phyloP scores from a whole-genome alignment of 1,140 invertebrate genomes.

The Drosophila sp. region DNA sequence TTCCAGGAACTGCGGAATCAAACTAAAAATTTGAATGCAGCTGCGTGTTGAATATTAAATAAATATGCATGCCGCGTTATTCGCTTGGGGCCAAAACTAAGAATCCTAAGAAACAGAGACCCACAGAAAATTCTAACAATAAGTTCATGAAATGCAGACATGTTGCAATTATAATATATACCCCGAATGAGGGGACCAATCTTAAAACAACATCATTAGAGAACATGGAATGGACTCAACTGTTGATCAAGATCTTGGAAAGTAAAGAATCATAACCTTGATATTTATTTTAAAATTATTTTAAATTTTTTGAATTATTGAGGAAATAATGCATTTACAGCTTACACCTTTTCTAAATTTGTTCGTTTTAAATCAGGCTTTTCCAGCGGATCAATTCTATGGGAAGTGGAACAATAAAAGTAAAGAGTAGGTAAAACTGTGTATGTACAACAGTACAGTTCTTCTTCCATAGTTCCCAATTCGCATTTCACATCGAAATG shows the following conservation, averaged over 20 bases:
- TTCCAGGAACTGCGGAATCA: constrained; percentile 51
- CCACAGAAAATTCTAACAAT: constrained; percentile 54
- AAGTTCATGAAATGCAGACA: constrained; percentile 37
- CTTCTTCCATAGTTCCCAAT: constrained; percentile 20
- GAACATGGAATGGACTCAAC: constrained; percentile 13
- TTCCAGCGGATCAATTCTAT: no score
- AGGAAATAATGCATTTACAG: no score
- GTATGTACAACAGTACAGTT: no score
- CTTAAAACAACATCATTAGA: background rate
- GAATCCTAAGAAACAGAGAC: constrained; percentile 3
- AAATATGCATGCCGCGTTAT: constrained; percentile 35
- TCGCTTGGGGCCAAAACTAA: background rate
- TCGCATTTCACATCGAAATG: constrained; percentile 17
- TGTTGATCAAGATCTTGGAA: no score
- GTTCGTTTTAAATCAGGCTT: no score
- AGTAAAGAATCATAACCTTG: no score
- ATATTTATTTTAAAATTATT: no score
- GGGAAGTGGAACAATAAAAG: background rate
- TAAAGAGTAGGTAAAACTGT: no score
- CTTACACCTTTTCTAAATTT: no score
- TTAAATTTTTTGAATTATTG: no score
- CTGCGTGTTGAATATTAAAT: constrained; percentile 71
- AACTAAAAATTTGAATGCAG: constrained; percentile 66
- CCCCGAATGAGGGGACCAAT: background rate
- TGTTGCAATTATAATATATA: constrained; percentile 19